These are phyloP conservation scores for Metaphire vulgaris DNA, from an alignment of 1,140 invertebrate species.

Conservation along the genomic window DNA sequence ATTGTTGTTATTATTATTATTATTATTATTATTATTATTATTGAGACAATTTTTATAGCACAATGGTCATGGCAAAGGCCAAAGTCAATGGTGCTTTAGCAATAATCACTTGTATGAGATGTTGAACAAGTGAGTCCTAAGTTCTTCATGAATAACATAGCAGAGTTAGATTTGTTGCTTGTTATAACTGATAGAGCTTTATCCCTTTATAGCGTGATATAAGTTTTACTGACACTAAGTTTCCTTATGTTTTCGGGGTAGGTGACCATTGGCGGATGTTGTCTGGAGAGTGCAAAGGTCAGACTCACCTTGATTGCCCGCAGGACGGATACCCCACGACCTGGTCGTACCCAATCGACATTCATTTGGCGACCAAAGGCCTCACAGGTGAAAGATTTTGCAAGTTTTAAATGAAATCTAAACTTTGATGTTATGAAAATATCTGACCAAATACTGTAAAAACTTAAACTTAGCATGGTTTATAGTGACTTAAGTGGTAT, in stretches of 20 bases:
- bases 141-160: neutral
- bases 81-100: neutral
- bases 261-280: conserved; percentile 74
- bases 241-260: conserved; percentile 41
- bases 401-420: neutral
- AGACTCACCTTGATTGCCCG: conserved; percentile 74
- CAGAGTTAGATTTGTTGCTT: neutral
- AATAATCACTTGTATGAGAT: neutral
- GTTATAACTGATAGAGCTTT: neutral
- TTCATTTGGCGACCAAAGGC: conserved; percentile 74
- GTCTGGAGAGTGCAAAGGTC: conserved; percentile 67
- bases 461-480: too few species aligned
- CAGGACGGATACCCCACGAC: conserved; percentile 60
- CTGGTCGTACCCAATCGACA: conserved; percentile 77
- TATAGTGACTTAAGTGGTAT: too few species aligned
- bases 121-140: neutral
- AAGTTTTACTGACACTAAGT: neutral
- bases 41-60: too few species aligned
- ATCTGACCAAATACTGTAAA: neutral
- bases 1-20: too few species aligned
- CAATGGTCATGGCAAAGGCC: neutral
- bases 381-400: conserved; percentile 60
- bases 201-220: neutral
- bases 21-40: too few species aligned
- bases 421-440: neutral